Conservation (phyloP, 2,888 invertebrate species). For the Megastigmus dorsalis region DNA sequence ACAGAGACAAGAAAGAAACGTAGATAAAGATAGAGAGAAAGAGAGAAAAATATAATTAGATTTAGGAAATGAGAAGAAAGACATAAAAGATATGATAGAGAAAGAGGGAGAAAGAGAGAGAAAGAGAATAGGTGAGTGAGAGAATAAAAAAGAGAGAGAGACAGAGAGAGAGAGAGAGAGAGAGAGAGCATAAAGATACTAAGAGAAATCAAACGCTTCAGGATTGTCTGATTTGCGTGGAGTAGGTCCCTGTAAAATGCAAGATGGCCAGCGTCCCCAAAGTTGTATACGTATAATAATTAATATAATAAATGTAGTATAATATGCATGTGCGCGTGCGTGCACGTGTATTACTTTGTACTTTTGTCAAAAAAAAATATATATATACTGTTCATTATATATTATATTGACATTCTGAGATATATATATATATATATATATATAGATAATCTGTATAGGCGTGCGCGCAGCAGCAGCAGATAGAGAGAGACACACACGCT, state of each 20-base stretch:
- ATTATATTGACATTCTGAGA: too few species aligned
- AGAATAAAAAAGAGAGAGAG: too few species aligned
- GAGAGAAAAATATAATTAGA: constrained; percentile 28
- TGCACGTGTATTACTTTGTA: constrained; percentile 50
- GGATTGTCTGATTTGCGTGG: constrained; percentile 74
- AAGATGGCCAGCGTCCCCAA: constrained; percentile 75
- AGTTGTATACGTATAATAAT: constrained; percentile 70
- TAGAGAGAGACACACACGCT: constrained; percentile 43
- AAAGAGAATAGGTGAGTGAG: too few species aligned
- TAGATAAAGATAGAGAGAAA: constrained; percentile 33
- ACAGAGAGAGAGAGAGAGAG: too few species aligned
- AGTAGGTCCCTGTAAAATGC: constrained; percentile 75
- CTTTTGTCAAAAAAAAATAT: constrained; percentile 24
- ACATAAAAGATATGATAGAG: constrained; percentile 6
- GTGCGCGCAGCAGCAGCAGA: constrained; percentile 32
- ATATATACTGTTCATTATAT: too few species aligned
- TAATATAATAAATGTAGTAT: constrained; percentile 67
- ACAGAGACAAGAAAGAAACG: constrained; percentile 39
- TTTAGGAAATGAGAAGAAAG: constrained; percentile 35
- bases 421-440: constrained; percentile 10
- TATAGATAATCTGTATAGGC: too few species aligned
- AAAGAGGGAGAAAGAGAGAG: too few species aligned
- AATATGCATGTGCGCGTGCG: constrained; percentile 61
- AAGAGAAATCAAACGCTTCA: constrained; percentile 67
- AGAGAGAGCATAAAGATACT: constrained; percentile 52